Conservation (phyloP, 2,888 invertebrate genomes). For the Isoperla grammatica region DNA sequence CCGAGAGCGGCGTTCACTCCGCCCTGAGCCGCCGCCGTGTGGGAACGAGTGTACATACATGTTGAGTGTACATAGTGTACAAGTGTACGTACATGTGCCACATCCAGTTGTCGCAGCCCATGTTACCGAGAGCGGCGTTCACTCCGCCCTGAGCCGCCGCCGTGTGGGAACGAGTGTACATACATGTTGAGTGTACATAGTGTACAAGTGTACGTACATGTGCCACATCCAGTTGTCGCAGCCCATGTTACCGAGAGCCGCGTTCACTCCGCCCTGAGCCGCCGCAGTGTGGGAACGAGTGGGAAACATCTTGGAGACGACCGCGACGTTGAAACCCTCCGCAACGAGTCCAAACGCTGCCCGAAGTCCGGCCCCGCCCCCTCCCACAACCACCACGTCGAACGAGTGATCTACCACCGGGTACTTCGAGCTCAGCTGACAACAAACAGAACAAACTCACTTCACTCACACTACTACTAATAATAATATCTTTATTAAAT, state of each 20-base stretch:
- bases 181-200: no score
- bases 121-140: slow-evolving; percentile 71
- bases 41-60: slow-evolving; percentile 70
- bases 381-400: slow-evolving; percentile 71
- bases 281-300: slow-evolving; percentile 73
- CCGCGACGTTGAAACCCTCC: slow-evolving; percentile 67
- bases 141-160: slow-evolving; percentile 77
- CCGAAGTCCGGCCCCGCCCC: slow-evolving; percentile 68
- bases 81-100: slow-evolving; percentile 76
- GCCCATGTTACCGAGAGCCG: slow-evolving; percentile 71
- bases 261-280: slow-evolving; percentile 76
- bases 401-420: slow-evolving; percentile 54
- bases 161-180: slow-evolving; percentile 71
- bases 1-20: slow-evolving; percentile 75
- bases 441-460: no score
- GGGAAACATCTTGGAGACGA: slow-evolving; percentile 68
- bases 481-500: no score
- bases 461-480: no score
- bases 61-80: no score
- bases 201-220: slow-evolving; percentile 47
- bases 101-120: slow-evolving; percentile 68
- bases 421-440: slow-evolving; percentile 14
- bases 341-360: slow-evolving; percentile 67
- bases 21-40: slow-evolving; percentile 75
- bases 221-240: slow-evolving; percentile 71